A percentile compares a stretch with the other conserved stretches of the same genome.
Conservation (phyloP, 2,113 vertebrate genomes). For the Rhombomys opimus region DNA sequence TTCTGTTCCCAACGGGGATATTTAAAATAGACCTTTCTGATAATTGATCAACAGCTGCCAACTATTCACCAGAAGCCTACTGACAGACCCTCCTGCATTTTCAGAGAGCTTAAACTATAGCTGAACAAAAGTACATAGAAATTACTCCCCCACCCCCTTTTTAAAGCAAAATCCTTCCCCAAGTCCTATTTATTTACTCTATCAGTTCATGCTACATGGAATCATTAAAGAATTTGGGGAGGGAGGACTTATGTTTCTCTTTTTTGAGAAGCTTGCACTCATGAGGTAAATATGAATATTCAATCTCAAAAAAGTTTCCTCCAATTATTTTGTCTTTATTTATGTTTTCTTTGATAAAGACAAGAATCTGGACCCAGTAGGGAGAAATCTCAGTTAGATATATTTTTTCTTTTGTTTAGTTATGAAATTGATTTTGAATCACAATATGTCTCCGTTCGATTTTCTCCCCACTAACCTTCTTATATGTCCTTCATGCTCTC, state of each 20-base stretch:
- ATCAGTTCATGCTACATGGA: neutral
- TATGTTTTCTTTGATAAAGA: neutral
- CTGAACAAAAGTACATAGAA: neutral
- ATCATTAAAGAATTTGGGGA: too few relatives aligned
- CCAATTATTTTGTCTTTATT: neutral
- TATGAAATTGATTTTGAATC: neutral
- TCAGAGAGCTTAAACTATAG: too few relatives aligned
- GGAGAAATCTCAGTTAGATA: neutral
- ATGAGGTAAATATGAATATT: neutral
- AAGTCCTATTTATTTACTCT: neutral
- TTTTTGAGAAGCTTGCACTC: neutral
- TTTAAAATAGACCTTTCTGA: neutral
- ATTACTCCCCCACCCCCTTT: neutral
- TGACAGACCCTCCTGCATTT: neutral
- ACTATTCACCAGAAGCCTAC: neutral
- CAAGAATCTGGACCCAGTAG: neutral
- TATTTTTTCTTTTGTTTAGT: neutral
- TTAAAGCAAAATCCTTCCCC: neutral
- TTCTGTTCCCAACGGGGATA: too few relatives aligned
- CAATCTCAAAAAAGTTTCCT: too few relatives aligned
- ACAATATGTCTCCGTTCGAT: neutral
- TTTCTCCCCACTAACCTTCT: fast-evolving
- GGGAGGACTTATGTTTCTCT: too few relatives aligned
- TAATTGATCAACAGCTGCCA: neutral
- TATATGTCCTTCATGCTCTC: neutral